Evolutionary conservation across 2,113 vertebrate genomes (phyloP), one percentile per base, ranked within the genome.

Genomic region (Thomomys bottae): DNA sequence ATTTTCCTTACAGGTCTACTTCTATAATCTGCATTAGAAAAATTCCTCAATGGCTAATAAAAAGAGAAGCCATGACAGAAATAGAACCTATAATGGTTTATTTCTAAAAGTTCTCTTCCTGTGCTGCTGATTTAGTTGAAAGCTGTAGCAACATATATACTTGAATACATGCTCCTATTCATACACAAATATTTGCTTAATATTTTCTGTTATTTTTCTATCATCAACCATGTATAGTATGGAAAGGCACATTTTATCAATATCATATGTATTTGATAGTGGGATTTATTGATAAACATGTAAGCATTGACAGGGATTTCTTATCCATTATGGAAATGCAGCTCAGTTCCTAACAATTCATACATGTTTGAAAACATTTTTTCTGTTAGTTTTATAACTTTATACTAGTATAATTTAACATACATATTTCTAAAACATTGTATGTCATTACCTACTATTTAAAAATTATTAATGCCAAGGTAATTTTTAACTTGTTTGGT

Each of bases 1-100:
- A 38, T 77, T 67, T 70, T 88, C 76, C 9, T 38, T 8, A 88
- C 92, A 9, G 18, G 14, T 15, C 14, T 38, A 77, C 11, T 76
- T 90, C 24, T 87, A 80, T 80, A 66, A 87, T 66, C n/a, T 26
- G 36, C 57, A 71, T 32, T 92, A 20, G 61, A 71, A 85, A 84
- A 84, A 36, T 80, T 76, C n/a, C 36, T 61, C 9, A 71, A 28
- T 71, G 36, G 9, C 28, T 49, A 84, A 80, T 38, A 10, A 76
- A 84, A n/a, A 84, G 10, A 76, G 12, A 79, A 30, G 3, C 76
- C 26, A 70, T 49, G 66, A 63, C 73, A 15, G 54, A 8, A 70
- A 76, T 38, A 9, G 0, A 34, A 11, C 12, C 11, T 85, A 45
- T 6, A 63, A 40, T 59, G 15, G 1, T 87, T 79, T 57, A 59